Percentiles rank a stretch among this genome's conserved stretches.
Evolutionary conservation across 1,140 invertebrate species (phyloP).

Genomic region (Amyelois transitella): DNA sequence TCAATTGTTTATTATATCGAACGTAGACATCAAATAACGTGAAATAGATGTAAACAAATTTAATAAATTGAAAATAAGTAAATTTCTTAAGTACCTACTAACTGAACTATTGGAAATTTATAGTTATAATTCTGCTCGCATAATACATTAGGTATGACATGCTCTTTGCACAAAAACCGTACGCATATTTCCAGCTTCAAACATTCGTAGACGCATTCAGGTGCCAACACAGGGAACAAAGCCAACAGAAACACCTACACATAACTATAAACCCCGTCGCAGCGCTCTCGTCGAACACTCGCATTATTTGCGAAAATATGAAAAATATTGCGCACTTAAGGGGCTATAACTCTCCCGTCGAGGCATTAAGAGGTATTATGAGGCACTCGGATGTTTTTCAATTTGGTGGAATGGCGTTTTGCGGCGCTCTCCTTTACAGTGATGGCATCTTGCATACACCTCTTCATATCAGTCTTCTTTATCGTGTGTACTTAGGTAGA

Average conservation of each 20-base stretch:
- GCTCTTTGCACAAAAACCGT: no score
- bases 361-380: slow-evolving; percentile 53
- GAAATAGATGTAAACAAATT: no score
- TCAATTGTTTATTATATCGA: no score
- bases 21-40: no score
- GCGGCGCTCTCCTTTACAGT: slow-evolving; percentile 34
- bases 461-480: background rate
- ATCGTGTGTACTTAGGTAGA: background rate
- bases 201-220: no score
- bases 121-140: no score
- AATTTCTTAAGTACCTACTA: no score
- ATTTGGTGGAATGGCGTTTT: slow-evolving; percentile 54
- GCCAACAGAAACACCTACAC: background rate
- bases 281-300: slow-evolving; percentile 18
- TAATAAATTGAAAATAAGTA: no score
- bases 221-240: background rate
- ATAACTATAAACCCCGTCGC: slow-evolving; percentile 10
- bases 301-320: slow-evolving; percentile 51
- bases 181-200: no score
- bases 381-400: slow-evolving; percentile 62
- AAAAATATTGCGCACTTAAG: slow-evolving; percentile 48
- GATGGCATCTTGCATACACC: slow-evolving; percentile 15
- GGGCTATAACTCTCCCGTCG: slow-evolving; percentile 33
- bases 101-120: no score
- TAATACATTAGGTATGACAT: no score